Percentiles rank a stretch among this genome's conserved stretches.
Evolutionary conservation across 2,888 invertebrate species (phyloP).

Genomic region (Zele albiditarsus): DNA sequence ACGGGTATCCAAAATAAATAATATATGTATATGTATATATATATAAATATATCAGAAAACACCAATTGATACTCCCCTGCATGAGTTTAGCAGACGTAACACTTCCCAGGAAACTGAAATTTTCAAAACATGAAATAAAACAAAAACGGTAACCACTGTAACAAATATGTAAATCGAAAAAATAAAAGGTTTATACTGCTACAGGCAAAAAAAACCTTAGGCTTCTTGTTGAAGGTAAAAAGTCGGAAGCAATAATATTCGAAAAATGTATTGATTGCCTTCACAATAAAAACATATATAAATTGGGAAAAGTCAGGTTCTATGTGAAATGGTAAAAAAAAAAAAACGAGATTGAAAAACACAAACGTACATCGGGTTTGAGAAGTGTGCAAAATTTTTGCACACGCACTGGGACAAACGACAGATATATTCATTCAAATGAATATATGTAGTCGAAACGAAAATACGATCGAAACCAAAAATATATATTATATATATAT

Average conservation of each 20-base stretch:
- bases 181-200: constrained; percentile 17
- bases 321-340: constrained; percentile 8
- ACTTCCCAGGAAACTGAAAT: constrained; percentile 10
- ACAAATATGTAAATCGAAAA: not conserved
- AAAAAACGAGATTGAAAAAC: constrained; percentile 21
- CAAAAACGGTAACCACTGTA: constrained; percentile 2
- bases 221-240: constrained; percentile 34
- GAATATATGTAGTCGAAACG: constrained; percentile 9
- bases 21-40: constrained; percentile 8
- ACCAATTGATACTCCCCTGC: constrained; percentile 17
- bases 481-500: not conserved
- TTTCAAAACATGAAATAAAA: constrained; percentile 13
- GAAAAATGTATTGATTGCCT: constrained; percentile 20
- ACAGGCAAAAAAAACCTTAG: constrained; percentile 34
- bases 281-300: not conserved
- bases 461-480: constrained; percentile 50
- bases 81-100: constrained; percentile 24
- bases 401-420: not conserved
- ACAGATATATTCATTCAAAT: not conserved
- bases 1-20: constrained; percentile 19
- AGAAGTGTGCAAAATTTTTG: constrained; percentile 4
- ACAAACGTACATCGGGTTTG: not conserved
- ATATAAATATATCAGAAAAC: not conserved
- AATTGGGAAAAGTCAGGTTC: constrained; percentile 9
- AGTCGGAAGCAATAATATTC: constrained; percentile 23